Base-by-base conservation (phyloP, 2,888 invertebrate species). In the Cheilosia variabilis region DNA sequence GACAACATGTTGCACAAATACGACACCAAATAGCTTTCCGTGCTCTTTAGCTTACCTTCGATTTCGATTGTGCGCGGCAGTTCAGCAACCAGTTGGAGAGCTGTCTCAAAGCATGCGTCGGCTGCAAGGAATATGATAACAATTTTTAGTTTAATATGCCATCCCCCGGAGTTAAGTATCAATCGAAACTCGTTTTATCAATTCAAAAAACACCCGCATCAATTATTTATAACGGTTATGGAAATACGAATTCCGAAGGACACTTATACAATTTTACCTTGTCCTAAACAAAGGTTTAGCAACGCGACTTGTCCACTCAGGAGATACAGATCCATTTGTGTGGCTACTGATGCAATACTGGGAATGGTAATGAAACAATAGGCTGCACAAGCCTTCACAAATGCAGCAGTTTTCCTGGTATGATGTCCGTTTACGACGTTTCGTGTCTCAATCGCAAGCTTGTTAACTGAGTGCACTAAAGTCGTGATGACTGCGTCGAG, bases 361-460 rank as follows among this genome's bases (percentile, higher is more conserved):
- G 99, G 99, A 91, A 98, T 97, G 9, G 99, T 99, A 86, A 99
- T 98, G 92, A 96, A 99, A 92, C 96, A 96, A 93, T 97, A 99
- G 0, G 99, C 99, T 55, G 97, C 96, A 93, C 99, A 99, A 2
- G 99, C 98, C 90, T 97, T 95, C 37, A 97, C 96, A 93, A 98
- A 96, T 88, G 97, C 96, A 15, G 95, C 95, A 2, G 97, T 97
- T 92, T 96, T 96, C 83, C 95, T 93, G 0, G 96, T 95, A 89
- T 97, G 96, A 89, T 95, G 94, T 3, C 96, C 96, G 87, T 95
- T 94, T 4, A 96, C 95, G 76, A 96, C 94, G 89, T 93, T 94
- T 47, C 94, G 93, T 15, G 94, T 95, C 90, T 94, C 94, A 88
- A 96, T 95, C 4, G 97, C 94, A 84, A 98, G 92, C 80, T 94